Evolutionary conservation across 2,797 vertebrate genomes (phyloP).

Genomic region (Ceryle rudis): DNA sequence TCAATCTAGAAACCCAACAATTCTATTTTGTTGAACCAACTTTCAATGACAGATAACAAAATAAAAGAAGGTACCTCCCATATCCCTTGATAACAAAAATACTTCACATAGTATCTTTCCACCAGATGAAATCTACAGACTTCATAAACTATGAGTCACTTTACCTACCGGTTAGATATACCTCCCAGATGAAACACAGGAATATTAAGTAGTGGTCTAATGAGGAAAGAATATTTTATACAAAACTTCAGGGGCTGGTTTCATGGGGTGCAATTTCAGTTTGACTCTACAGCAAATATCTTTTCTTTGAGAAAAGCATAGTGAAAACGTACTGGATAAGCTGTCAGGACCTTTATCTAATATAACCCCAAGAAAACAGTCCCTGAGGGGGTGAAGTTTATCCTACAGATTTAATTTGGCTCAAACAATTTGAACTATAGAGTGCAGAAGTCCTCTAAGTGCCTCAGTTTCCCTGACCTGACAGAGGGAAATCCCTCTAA

Average conservation of each 20-base stretch:
- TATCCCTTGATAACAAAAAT: not conserved
- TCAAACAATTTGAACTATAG: not conserved
- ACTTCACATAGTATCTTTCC: not conserved
- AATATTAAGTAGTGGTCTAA: not conserved
- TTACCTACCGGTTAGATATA: not conserved
- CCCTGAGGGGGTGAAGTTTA: not conserved
- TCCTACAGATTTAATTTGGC: not conserved
- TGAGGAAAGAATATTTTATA: not conserved
- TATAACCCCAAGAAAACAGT: not conserved
- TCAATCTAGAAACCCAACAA: not conserved
- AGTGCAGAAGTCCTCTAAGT: not conserved
- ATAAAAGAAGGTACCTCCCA: not conserved
- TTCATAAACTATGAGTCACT: conserved; percentile 1
- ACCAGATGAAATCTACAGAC: conserved; percentile 2
- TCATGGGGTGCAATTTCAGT: not conserved
- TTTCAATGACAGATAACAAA: not conserved
- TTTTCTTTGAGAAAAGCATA: not conserved
- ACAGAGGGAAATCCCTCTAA: not conserved
- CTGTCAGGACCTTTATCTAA: not conserved
- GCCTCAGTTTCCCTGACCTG: not conserved
- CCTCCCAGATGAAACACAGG: not conserved
- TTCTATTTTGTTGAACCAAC: not conserved
- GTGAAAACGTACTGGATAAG: not conserved
- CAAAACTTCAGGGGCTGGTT: not conserved
- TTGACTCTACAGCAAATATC: not conserved